Base-by-base conservation (phyloP, 2,888 invertebrate genomes). In the Sphaeridia pumilis region DNA sequence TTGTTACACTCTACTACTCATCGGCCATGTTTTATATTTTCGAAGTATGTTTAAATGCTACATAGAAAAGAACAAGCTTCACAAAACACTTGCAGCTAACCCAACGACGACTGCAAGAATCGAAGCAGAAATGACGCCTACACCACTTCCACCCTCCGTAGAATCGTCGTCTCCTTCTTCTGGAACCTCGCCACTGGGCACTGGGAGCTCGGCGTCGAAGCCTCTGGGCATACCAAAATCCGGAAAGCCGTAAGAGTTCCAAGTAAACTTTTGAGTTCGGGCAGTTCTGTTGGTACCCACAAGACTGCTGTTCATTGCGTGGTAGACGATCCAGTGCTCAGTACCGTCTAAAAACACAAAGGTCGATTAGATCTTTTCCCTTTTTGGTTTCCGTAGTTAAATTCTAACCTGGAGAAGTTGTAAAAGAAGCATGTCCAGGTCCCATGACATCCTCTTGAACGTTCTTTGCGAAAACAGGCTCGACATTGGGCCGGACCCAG, bases 361-460 rank as follows among this genome's bases (percentile, higher is more conserved):
- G 7, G 14, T 10, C 10, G 7, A 10, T 10, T 31, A 14, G 31
- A 14, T 7, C 7, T n/a, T n/a, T n/a, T n/a, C n/a, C n/a, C n/a
- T n/a, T n/a, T n/a, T n/a, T n/a, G n/a, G n/a, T n/a, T n/a, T n/a
- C n/a, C n/a, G n/a, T n/a, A 5, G 38, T 17, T 14, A 38, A 38
- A 38, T 43, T 21, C 10, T 41, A n/a, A 47, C 47, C 47, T 20
- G 47, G 47, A 35, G 47, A 47, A 34, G 47, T 34, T 21, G 47
- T 47, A 20, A 47, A 22, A 3, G 47, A 47, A 21, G 35, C 47
- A 24, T 47, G 34, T 17, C 47, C 47, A 22, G 47, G 47, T 21
- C 47, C 47, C 7, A 22, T 14, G 5, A 47, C 47, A 31, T 35
- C 36, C 24, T 47, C 47, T 35, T 34, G 36, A 2, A n/a, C 24